Conservation (phyloP, 1,140 invertebrate genomes). For the Hesperophylax magnus region DNA sequence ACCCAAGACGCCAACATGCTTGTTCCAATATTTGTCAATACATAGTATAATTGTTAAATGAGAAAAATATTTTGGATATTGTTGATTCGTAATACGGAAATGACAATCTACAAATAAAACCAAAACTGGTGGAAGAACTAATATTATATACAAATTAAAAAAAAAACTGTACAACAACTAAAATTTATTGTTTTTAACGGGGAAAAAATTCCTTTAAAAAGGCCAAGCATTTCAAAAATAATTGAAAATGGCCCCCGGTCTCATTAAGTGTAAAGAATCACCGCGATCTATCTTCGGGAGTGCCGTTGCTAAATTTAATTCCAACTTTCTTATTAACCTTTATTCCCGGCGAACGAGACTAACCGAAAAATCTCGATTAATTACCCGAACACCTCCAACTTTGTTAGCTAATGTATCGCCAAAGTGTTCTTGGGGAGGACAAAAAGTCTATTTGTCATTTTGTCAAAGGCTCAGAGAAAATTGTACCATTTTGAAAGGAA, state of each 20-base stretch:
- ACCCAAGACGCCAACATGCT: too few species aligned
- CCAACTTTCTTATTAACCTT: conserved; percentile 24
- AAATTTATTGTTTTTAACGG: neutral
- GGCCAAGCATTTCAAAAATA: conserved; percentile 19
- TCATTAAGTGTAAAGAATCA: conserved; percentile 24
- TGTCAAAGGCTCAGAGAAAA: neutral
- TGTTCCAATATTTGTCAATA: too few species aligned
- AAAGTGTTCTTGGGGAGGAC: neutral
- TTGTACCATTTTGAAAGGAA: neutral
- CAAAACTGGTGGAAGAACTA: too few species aligned
- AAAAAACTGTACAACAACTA: too few species aligned
- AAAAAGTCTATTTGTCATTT: conserved; percentile 10
- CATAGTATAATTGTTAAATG: too few species aligned
- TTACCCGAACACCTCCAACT: conserved; percentile 1
- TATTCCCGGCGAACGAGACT: conserved; percentile 2
- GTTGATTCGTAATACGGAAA: too few species aligned
- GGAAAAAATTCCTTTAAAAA: neutral
- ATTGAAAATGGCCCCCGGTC: conserved; percentile 5
- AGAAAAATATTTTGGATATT: too few species aligned
- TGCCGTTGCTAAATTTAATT: conserved; percentile 18
- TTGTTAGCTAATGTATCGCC: neutral
- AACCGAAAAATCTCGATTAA: conserved; percentile 19
- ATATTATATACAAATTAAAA: too few species aligned
- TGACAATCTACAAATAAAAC: too few species aligned
- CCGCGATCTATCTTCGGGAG: neutral